A percentile compares a stretch with the other conserved stretches of the same genome.
These are phyloP conservation scores for Clarias macrocephalus DNA, from an alignment of 2,113 vertebrate species.

Conservation along the genomic window DNA sequence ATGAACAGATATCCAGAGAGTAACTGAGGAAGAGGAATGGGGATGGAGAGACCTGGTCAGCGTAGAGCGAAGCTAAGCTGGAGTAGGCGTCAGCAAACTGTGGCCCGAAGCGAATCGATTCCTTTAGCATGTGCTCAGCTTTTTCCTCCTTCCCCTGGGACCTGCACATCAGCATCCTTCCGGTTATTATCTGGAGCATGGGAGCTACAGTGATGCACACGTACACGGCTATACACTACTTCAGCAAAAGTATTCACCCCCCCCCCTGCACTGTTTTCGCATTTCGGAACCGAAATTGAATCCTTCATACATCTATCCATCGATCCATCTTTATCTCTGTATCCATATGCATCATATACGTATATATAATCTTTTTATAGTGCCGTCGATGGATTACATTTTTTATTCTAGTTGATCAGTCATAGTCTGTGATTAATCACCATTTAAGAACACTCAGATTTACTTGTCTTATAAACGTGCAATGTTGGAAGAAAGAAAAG, in stretches of 20 bases:
- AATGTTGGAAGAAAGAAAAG: no score
- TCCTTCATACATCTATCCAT: no score
- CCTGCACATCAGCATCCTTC: constrained; percentile 63
- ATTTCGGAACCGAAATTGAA: neutral
- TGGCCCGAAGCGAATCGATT: constrained; percentile 85
- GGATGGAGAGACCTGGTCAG: constrained; percentile 83
- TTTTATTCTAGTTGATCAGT: no score
- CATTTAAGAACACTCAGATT: no score
- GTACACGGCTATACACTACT: neutral
- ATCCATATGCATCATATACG: no score
- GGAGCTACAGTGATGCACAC: neutral
- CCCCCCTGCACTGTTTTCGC: neutral
- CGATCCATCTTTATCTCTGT: no score
- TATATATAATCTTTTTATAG: no score
- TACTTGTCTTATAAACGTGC: no score
- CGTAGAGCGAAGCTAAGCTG: constrained; percentile 88
- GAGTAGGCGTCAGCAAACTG: constrained; percentile 95
- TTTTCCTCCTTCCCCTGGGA: constrained; percentile 84
- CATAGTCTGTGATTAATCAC: no score
- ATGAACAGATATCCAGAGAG: neutral
- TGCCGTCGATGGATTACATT: no score
- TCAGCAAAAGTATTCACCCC: neutral
- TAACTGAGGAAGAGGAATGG: neutral
- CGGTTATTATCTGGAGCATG: neutral
- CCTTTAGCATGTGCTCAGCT: constrained; percentile 79